Base-by-base conservation (phyloP, 2,797 vertebrate genomes). In the Thamnophis elegans region DNA sequence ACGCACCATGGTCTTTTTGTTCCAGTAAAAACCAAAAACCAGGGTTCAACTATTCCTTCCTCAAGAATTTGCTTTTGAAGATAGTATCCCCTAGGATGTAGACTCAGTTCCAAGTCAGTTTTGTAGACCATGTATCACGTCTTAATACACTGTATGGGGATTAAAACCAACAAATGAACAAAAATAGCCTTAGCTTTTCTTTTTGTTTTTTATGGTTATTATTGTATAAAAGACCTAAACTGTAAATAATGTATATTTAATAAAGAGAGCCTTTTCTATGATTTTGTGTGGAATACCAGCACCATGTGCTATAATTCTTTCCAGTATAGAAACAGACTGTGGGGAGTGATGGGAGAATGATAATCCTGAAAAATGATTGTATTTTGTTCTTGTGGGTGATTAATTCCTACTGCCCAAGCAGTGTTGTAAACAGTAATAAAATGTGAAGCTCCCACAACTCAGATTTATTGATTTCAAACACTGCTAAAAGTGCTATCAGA, bases 201-300 rank as follows among this genome's bases (percentile, higher is more conserved):
- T 90, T 97, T 98, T 97, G 47, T 98, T 98, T 98, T 98, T 96
- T 98, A 98, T 98, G 97, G 96, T 98, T 98, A 97, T 94, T 98
- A 97, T 98, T 98, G 98, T 98, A 98, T 97, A 99, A 97, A 97
- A 97, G 94, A 97, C 96, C 96, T 97, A 97, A 98, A 97, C 97
- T 98, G 98, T 99, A 98, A 97, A 98, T 98, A 98, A 95, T 98
- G 98, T 98, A 98, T 98, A 98, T 98, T 98, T 98, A 98, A 98
- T 99, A 98, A 98, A 98, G 96, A 98, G 94, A 96, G 94, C 96
- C 95, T 98, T 98, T 98, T 98, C 98, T 98, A 98, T 98, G 97
- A 98, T 97, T 98, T 98, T 98, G 97, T 98, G 98, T 98, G 96
- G 94, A 98, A 97, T 95, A 97, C 89, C 95, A 96, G 93, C 95